Evolutionary conservation across 2,113 vertebrate genomes (phyloP).

Genomic region (Microtus ochrogaster): DNA sequence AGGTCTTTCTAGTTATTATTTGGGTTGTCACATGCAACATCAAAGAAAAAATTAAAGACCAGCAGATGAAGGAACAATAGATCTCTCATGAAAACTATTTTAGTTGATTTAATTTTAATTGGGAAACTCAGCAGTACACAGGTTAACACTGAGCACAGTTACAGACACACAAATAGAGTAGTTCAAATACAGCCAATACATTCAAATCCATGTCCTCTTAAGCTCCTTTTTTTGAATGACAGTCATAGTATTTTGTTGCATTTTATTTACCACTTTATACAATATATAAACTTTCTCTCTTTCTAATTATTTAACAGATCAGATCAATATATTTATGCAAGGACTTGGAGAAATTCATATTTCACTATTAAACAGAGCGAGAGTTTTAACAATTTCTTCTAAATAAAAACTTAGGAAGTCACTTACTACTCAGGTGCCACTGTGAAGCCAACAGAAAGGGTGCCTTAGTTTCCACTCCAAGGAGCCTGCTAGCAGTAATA

Average conservation of each 20-base stretch:
- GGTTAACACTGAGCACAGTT: not conserved
- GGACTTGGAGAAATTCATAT: slow-evolving; percentile 49
- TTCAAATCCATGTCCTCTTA: not conserved
- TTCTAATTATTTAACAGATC: slow-evolving; percentile 17
- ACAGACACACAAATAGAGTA: not conserved
- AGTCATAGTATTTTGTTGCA: not conserved
- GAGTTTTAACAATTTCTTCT: not conserved
- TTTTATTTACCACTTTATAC: not conserved
- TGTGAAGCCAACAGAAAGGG: not conserved
- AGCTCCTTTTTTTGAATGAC: not conserved
- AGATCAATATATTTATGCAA: slow-evolving; percentile 24
- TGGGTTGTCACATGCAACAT: not conserved
- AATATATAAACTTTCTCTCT: not conserved
- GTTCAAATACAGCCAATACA: not conserved
- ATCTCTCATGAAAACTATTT: slow-evolving; percentile 15
- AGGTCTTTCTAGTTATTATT: not conserved
- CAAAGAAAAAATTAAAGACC: not conserved
- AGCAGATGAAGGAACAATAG: not conserved
- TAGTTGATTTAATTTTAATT: slow-evolving; percentile 30
- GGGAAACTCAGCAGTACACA: not conserved
- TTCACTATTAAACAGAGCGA: slow-evolving; percentile 5
- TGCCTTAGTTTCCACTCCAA: not conserved
- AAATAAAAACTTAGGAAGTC: not conserved
- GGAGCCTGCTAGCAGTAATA: not conserved
- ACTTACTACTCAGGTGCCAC: not conserved